These are phyloP conservation scores for Calliphora vomitoria DNA, from an alignment of 2,888 invertebrate species.

Conservation along the genomic window DNA sequence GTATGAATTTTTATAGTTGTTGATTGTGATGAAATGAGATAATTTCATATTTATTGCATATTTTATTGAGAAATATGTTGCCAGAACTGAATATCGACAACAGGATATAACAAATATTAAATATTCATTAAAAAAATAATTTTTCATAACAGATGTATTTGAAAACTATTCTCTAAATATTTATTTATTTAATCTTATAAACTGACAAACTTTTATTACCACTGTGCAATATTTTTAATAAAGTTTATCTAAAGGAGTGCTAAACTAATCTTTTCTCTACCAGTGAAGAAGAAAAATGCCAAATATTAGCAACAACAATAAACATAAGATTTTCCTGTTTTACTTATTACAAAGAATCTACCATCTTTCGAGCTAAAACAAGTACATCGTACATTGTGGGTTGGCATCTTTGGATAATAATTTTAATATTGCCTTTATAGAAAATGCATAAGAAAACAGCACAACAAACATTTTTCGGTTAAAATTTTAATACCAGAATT, in stretches of 20 bases:
- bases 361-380: neutral
- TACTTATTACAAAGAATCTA: conserved; percentile 14
- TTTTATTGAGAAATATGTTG: too few relatives aligned
- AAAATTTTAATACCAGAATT: conserved; percentile 56
- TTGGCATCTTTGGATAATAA: conserved; percentile 54
- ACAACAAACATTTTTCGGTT: conserved; percentile 16
- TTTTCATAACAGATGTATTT: too few relatives aligned
- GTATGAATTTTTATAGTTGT: too few relatives aligned
- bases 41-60: too few relatives aligned
- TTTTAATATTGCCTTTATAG: conserved; percentile 55
- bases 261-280: conserved; percentile 42
- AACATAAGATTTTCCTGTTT: conserved; percentile 46
- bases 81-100: too few relatives aligned
- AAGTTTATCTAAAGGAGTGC: conserved; percentile 54
- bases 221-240: too few relatives aligned
- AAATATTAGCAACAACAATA: conserved; percentile 32
- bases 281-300: conserved; percentile 18
- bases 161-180: too few relatives aligned
- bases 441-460: conserved; percentile 33
- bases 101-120: too few relatives aligned
- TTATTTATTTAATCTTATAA: too few relatives aligned
- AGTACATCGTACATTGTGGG: conserved; percentile 15
- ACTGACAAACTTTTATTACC: too few relatives aligned
- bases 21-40: too few relatives aligned
- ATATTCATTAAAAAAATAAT: too few relatives aligned